Evolutionary conservation across 2,113 vertebrate species (phyloP), one percentile per base, ranked within the genome.

Genomic region (Irena cyanogastra): DNA sequence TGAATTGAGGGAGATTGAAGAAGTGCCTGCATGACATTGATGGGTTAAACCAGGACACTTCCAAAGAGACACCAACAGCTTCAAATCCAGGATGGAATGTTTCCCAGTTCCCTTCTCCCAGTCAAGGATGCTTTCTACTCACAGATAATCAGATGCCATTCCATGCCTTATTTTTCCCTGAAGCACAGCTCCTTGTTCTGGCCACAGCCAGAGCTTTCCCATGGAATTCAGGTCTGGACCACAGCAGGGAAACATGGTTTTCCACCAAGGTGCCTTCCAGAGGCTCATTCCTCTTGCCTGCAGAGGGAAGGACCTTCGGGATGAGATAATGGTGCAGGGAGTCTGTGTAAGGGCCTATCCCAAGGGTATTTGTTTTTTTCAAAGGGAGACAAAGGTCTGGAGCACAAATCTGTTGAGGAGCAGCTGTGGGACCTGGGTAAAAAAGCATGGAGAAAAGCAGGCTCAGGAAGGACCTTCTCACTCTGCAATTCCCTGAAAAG

Each of bases 21-120:
- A 41, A 41, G 8, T 7, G 15, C 12, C 12, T 39, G n/a, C 0
- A 0, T 8, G 27, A 19, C 27, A 28, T 0, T 28, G 8, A 10
- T 2, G 1, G 21, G 30, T 54, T 60, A 60, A 74, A 60, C 31
- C 17, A 31, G 0, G 30, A 13, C 20, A 45, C 5, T 81, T 95
- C 74, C 88, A 71, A 87, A 54, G 27, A 75, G 11, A 27, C 9
- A 57, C 53, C 87, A 83, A 37, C 16, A 74, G 35, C 28, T n/a
- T 87, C 42, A 66, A 89, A 75, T 17, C 42, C 54, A 56, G 50
- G 56, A 75, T 54, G 74, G 83, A 66, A 8, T 7, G 0, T 49
- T 94, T 84, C 50, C 59, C 47, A 70, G 15, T 57, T 89, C 20
- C 64, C 6, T 78, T 78, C 52, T 91, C 52, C 81, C 4, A 0